Conservation (phyloP, 2,888 invertebrate genomes). For the Calliopum simillimum region DNA sequence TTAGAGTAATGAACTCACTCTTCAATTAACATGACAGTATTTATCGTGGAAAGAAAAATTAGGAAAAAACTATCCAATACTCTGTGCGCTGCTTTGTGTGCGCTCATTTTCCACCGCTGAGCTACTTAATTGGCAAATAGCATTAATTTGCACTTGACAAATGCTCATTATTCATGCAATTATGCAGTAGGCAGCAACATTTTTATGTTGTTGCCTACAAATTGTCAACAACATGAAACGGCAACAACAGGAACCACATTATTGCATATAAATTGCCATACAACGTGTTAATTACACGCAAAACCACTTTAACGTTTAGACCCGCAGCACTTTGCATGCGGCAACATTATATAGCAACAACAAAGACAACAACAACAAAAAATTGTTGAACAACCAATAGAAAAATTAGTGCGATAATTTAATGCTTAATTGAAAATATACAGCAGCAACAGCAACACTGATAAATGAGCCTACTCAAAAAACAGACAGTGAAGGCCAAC, state of each 20-base stretch:
- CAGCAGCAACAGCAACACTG: neutral
- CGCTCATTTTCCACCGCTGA: too few species aligned
- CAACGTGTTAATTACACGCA: slow-evolving; percentile 45
- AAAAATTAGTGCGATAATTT: slow-evolving; percentile 13
- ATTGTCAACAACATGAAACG: too few species aligned
- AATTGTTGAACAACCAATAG: neutral
- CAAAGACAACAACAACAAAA: slow-evolving; percentile 43
- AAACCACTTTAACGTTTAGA: slow-evolving; percentile 42
- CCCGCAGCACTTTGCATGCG: slow-evolving; percentile 32
- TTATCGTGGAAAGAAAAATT: too few species aligned
- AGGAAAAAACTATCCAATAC: too few species aligned
- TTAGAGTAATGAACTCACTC: too few species aligned
- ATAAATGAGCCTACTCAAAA: neutral
- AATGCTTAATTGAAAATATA: slow-evolving; percentile 5
- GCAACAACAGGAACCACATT: slow-evolving; percentile 24
- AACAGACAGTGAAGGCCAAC: neutral
- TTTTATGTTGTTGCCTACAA: too few species aligned
- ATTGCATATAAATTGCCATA: slow-evolving; percentile 41
- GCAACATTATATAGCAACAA: slow-evolving; percentile 42
- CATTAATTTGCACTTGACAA: too few species aligned
- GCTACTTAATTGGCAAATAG: too few species aligned
- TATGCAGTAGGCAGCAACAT: too few species aligned
- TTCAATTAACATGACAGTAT: too few species aligned
- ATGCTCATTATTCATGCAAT: too few species aligned
- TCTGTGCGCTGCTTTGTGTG: too few species aligned